Evolutionary conservation across 1,140 invertebrate genomes (phyloP).

Genomic region (Drosophila burlai): DNA sequence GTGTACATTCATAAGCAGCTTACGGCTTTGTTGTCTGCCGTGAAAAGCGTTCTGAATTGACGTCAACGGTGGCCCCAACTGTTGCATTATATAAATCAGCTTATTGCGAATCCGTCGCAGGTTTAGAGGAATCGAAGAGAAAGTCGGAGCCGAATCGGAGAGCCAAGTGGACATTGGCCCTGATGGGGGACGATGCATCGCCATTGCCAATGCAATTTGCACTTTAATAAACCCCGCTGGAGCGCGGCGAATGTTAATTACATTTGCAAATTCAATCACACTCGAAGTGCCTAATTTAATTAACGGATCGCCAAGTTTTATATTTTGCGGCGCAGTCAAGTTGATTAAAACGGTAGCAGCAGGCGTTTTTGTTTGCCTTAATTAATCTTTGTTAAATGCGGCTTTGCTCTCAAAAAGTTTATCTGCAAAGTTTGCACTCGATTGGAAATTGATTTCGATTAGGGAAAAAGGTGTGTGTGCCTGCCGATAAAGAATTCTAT

Average conservation of each 20-base stretch:
- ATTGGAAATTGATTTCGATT: conserved; percentile 1
- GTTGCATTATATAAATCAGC: conserved; percentile 57
- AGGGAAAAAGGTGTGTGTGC: background rate
- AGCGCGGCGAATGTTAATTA: conserved; percentile 52
- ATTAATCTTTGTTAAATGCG: conserved; percentile 10
- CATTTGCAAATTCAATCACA: conserved; percentile 68
- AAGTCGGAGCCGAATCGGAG: conserved; percentile 31
- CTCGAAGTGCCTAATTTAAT: conserved; percentile 62
- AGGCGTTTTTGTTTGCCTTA: conserved; percentile 16
- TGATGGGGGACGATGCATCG: conserved; percentile 36
- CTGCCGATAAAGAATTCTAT: conserved; percentile 7
- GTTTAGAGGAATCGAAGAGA: conserved; percentile 16
- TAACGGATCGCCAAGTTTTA: conserved; percentile 51
- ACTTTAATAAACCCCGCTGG: conserved; percentile 55
- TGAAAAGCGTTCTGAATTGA: conserved; percentile 60
- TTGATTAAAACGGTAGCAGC: conserved; percentile 36
- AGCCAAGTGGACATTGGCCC: conserved; percentile 46
- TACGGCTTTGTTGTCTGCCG: conserved; percentile 59
- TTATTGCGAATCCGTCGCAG: conserved; percentile 38
- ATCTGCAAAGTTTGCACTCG: conserved; percentile 13
- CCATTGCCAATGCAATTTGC: conserved; percentile 59
- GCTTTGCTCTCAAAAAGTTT: conserved; percentile 3
- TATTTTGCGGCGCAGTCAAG: conserved; percentile 27
- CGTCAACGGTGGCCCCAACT: conserved; percentile 47
- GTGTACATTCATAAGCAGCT: conserved; percentile 58